Evolutionary conservation across 92 coral and sea anemone genomes (phyloP).

Genomic region (Palythoa caribaeorum): DNA sequence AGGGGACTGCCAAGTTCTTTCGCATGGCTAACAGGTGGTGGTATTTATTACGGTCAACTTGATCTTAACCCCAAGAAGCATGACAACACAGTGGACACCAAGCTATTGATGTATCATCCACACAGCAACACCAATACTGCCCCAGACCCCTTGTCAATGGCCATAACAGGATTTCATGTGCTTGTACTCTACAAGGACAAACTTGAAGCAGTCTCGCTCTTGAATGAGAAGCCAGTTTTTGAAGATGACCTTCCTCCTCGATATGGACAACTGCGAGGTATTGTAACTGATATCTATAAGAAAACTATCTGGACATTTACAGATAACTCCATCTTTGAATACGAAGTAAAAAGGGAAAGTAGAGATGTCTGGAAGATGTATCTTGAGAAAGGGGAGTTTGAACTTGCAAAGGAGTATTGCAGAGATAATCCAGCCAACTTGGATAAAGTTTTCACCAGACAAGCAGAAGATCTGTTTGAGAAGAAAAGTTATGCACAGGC

Average conservation of each 20-base stretch:
- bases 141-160: conserved; percentile 81
- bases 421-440: conserved; percentile 94
- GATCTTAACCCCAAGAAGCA: conserved; percentile 76
- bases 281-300: conserved; percentile 84
- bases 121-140: conserved; percentile 62
- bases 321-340: conserved; percentile 86
- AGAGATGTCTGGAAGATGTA: conserved; percentile 99
- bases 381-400: conserved; percentile 93
- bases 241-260: conserved; percentile 94
- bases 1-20: conserved; percentile 94
- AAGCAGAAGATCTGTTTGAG: conserved; percentile 90
- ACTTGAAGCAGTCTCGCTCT: conserved; percentile 94
- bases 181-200: conserved; percentile 85
- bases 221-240: conserved; percentile 93
- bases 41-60: conserved; percentile 91
- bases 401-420: conserved; percentile 91
- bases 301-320: conserved; percentile 95
- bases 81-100: conserved; percentile 83
- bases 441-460: conserved; percentile 90
- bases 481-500: conserved; percentile 84
- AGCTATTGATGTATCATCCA: conserved; percentile 84
- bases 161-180: conserved; percentile 95
- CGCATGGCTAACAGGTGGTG: conserved; percentile 99
- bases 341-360: conserved; percentile 88
- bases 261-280: conserved; percentile 92